Conservation (phyloP, 2,797 vertebrate species). For the Lithobates pipiens region DNA sequence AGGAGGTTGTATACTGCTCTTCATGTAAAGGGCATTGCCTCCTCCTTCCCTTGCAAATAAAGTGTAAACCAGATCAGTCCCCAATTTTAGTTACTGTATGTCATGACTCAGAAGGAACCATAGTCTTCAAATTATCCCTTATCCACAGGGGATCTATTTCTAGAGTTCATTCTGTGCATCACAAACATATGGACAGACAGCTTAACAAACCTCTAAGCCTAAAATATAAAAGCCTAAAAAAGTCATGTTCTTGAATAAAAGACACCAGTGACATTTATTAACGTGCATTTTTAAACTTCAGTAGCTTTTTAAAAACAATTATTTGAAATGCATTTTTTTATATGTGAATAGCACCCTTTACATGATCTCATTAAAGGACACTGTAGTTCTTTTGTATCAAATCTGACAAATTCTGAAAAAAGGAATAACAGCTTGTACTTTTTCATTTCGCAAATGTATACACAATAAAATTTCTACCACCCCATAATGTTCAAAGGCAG, state of each 20-base stretch:
- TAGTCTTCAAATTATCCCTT: constrained; percentile 27
- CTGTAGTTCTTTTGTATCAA: not conserved
- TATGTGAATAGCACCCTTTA: not conserved
- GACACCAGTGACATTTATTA: not conserved
- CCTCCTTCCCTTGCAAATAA: constrained; percentile 50
- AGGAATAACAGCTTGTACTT: not conserved
- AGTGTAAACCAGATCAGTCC: constrained; percentile 18
- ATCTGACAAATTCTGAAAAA: not conserved
- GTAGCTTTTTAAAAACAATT: not conserved
- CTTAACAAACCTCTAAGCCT: not conserved
- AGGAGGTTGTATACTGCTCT: constrained; percentile 19
- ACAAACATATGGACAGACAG: constrained; percentile 14
- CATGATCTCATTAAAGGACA: not conserved
- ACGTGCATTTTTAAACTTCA: not conserved
- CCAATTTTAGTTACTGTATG: constrained; percentile 19
- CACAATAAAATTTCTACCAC: not conserved
- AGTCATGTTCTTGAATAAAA: not conserved
- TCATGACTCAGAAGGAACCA: constrained; percentile 49
- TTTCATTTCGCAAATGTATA: not conserved
- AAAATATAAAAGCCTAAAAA: not conserved
- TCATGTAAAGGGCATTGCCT: constrained; percentile 55
- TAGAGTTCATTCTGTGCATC: not conserved
- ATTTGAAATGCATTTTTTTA: not conserved
- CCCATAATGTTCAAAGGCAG: not conserved
- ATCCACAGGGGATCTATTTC: constrained; percentile 24